A percentile compares a stretch with the other conserved stretches of the same genome.
Conservation (phyloP, 2,888 invertebrate species). For the Ommatoiulus sabulosus region DNA sequence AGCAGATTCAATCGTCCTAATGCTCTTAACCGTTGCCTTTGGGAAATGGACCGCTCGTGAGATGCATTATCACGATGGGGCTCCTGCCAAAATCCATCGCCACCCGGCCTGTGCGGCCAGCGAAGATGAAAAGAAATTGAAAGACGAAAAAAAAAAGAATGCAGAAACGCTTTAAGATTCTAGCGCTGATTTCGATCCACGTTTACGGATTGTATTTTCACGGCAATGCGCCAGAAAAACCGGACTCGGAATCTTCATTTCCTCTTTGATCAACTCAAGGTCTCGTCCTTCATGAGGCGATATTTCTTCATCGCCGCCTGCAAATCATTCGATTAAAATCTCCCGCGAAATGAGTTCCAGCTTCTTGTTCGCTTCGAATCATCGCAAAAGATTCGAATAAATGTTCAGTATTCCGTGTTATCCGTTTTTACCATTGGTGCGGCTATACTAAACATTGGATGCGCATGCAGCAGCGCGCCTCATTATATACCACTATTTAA, state of each 20-base stretch:
- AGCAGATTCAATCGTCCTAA: background rate
- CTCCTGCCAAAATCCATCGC: background rate
- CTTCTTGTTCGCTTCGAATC: background rate
- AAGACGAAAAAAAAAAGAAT: background rate
- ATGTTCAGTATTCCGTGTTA: too few relatives aligned
- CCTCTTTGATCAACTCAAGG: constrained; percentile 1
- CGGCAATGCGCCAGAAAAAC: background rate
- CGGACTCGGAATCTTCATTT: background rate
- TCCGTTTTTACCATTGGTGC: too few relatives aligned
- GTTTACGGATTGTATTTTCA: background rate
- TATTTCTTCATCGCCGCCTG: background rate
- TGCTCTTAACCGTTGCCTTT: background rate
- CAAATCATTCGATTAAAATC: background rate
- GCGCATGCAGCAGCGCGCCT: too few relatives aligned
- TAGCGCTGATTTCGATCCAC: background rate
- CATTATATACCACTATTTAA: too few relatives aligned
- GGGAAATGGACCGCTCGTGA: background rate
- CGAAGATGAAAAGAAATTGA: background rate
- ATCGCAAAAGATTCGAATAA: background rate
- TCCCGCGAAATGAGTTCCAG: background rate
- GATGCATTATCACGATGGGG: background rate
- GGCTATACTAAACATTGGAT: too few relatives aligned
- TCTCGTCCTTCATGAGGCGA: background rate
- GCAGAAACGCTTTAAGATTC: background rate
- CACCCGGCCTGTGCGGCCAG: background rate